Evolutionary conservation across 2,888 invertebrate genomes (phyloP).

Genomic region (Tanytarsus gracilentus): DNA sequence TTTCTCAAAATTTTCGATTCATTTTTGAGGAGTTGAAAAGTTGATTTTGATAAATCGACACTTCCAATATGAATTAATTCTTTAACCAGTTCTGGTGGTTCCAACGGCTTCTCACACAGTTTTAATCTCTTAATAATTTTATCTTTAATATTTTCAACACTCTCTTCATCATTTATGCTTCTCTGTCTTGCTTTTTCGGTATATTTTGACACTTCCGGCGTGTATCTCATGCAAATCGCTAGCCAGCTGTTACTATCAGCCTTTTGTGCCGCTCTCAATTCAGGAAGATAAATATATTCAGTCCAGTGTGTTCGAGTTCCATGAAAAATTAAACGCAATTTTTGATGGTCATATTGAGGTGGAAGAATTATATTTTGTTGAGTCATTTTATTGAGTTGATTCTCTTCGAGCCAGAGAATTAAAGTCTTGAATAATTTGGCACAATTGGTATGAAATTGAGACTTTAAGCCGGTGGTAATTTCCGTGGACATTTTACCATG

Average conservation of each 20-base stretch:
- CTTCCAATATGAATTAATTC: slow-evolving; percentile 40
- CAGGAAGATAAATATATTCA: slow-evolving; percentile 54
- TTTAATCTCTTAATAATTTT: slow-evolving; percentile 50
- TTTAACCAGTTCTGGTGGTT: slow-evolving; percentile 46
- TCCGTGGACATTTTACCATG: slow-evolving; percentile 47
- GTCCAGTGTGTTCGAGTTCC: slow-evolving; percentile 55
- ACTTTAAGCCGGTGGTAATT: slow-evolving; percentile 38
- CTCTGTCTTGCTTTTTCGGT: slow-evolving; percentile 33
- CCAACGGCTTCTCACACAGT: slow-evolving; percentile 54
- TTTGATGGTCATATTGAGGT: slow-evolving; percentile 59
- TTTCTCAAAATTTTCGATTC: slow-evolving; percentile 42
- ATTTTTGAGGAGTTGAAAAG: slow-evolving; percentile 37
- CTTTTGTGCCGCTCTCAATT: slow-evolving; percentile 47
- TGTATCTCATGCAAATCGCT: slow-evolving; percentile 45
- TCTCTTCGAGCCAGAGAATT: slow-evolving; percentile 70
- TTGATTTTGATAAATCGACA: slow-evolving; percentile 34
- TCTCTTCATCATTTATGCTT: not conserved
- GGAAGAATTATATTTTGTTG: slow-evolving; percentile 50
- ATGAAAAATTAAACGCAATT: slow-evolving; percentile 53
- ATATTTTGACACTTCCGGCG: not conserved
- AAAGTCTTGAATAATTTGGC: slow-evolving; percentile 54
- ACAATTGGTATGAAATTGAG: slow-evolving; percentile 40
- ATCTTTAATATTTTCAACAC: slow-evolving; percentile 36
- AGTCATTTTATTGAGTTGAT: slow-evolving; percentile 54
- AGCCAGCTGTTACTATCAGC: slow-evolving; percentile 49